Evolutionary conservation across 2,888 invertebrate species (phyloP).

Genomic region (Monoplex corrugatus): DNA sequence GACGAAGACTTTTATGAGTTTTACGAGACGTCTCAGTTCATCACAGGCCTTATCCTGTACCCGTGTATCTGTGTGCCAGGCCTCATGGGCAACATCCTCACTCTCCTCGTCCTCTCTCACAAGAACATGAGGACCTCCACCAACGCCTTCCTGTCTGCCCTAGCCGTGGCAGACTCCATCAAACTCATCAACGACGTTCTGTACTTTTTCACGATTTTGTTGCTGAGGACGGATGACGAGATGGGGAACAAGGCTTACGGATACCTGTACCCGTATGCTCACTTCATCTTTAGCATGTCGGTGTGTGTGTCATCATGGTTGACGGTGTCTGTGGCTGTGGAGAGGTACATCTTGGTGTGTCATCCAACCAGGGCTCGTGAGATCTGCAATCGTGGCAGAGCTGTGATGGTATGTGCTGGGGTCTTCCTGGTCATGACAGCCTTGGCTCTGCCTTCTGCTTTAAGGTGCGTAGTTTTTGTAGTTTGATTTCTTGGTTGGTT

Average conservation of each 20-base stretch:
- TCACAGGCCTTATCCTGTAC: conserved; percentile 78
- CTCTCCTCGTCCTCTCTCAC: conserved; percentile 76
- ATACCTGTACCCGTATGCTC: conserved; percentile 79
- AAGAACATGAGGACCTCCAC: conserved; percentile 78
- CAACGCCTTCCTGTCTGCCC: conserved; percentile 76
- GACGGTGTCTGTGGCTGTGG: conserved; percentile 79
- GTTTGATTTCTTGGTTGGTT: neutral
- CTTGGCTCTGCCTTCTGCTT: conserved; percentile 75
- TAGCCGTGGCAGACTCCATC: conserved; percentile 77
- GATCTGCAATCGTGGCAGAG: conserved; percentile 71
- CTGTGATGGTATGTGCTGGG: conserved; percentile 69
- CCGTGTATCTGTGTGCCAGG: conserved; percentile 77
- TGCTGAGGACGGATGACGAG: conserved; percentile 68
- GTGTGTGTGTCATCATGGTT: conserved; percentile 78
- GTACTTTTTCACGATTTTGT: conserved; percentile 76
- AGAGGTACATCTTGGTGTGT: conserved; percentile 80
- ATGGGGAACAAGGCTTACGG: conserved; percentile 73
- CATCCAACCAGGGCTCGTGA: conserved; percentile 74
- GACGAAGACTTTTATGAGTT: conserved; percentile 37
- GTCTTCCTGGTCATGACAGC: conserved; percentile 76
- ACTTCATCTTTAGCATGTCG: conserved; percentile 78
- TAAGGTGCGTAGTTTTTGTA: conserved; percentile 53
- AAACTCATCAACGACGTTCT: conserved; percentile 78
- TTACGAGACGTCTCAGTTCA: conserved; percentile 64
- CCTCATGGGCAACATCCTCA: conserved; percentile 75